These are phyloP conservation scores for Anomalospiza imberbis DNA, from an alignment of 2,797 vertebrate species.

Conservation along the genomic window DNA sequence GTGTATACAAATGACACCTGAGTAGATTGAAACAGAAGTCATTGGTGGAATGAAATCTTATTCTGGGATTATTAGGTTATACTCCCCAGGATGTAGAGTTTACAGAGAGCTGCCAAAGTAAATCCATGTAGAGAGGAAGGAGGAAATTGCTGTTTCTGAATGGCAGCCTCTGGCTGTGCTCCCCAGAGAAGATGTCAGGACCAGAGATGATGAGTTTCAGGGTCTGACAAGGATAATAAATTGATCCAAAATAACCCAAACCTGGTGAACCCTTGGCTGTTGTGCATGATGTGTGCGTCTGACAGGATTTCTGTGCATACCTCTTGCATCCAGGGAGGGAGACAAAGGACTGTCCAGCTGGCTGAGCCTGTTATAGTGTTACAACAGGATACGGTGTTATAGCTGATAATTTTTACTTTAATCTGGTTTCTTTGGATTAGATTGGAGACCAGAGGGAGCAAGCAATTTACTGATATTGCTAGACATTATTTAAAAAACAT, in stretches of 20 bases:
- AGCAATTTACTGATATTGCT: not conserved
- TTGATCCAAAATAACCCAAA: not conserved
- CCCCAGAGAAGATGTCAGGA: not conserved
- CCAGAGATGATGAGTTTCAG: not conserved
- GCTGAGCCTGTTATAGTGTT: not conserved
- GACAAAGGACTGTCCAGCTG: not conserved
- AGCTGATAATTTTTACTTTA: not conserved
- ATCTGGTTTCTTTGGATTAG: not conserved
- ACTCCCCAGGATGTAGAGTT: not conserved
- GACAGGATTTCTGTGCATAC: not conserved
- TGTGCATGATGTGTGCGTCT: not conserved
- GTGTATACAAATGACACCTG: not conserved
- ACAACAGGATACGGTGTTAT: not conserved
- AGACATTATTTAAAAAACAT: not conserved
- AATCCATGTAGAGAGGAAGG: not conserved
- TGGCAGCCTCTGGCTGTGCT: not conserved
- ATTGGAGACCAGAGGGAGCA: not conserved
- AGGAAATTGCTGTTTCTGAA: not conserved
- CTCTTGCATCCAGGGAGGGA: not conserved
- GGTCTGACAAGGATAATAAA: not conserved
- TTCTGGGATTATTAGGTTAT: not conserved
- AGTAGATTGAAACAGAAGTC: not conserved
- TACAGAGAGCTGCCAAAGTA: not conserved
- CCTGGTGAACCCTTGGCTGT: not conserved
- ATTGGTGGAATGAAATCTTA: not conserved